Percentiles rank a stretch among this genome's conserved stretches.
Evolutionary conservation across 1,140 invertebrate genomes (phyloP).

Genomic region (Epicauta chinensis): DNA sequence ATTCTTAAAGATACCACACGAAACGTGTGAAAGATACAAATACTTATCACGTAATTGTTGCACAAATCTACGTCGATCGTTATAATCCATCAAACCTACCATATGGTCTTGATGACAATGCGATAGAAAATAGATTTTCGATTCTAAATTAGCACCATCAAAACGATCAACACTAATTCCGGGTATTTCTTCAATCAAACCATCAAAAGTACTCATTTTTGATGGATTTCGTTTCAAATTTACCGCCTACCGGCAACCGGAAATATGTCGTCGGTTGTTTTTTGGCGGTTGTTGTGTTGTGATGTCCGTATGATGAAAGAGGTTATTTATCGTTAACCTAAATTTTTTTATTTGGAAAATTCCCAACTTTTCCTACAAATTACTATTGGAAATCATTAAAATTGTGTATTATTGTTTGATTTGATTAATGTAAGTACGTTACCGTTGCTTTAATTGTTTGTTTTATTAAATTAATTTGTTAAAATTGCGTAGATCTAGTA

Average conservation of each 20-base stretch:
- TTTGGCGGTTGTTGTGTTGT: constrained; percentile 33
- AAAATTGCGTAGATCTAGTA: not conserved
- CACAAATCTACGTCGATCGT: constrained; percentile 26
- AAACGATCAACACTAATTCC: constrained; percentile 59
- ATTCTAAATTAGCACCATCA: constrained; percentile 44
- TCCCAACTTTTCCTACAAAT: no score
- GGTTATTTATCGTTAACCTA: constrained; percentile 39
- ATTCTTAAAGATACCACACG: constrained; percentile 41
- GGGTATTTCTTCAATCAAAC: constrained; percentile 55
- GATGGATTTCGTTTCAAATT: constrained; percentile 13
- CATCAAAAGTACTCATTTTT: constrained; percentile 55
- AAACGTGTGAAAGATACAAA: constrained; percentile 46
- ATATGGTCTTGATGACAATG: constrained; percentile 65
- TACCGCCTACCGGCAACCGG: constrained; percentile 20
- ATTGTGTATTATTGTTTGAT: not conserved
- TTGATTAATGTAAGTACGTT: not conserved
- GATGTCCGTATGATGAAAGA: not conserved
- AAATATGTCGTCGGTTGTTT: constrained; percentile 22
- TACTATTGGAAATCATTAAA: no score
- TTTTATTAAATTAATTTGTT: not conserved
- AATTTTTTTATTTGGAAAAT: constrained; percentile 9
- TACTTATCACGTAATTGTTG: constrained; percentile 22
- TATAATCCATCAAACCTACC: constrained; percentile 45
- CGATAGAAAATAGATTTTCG: constrained; percentile 57
- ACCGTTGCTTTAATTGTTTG: not conserved